Evolutionary conservation across 2,888 invertebrate species (phyloP).

Genomic region (Scrobipalpa atriplicella): DNA sequence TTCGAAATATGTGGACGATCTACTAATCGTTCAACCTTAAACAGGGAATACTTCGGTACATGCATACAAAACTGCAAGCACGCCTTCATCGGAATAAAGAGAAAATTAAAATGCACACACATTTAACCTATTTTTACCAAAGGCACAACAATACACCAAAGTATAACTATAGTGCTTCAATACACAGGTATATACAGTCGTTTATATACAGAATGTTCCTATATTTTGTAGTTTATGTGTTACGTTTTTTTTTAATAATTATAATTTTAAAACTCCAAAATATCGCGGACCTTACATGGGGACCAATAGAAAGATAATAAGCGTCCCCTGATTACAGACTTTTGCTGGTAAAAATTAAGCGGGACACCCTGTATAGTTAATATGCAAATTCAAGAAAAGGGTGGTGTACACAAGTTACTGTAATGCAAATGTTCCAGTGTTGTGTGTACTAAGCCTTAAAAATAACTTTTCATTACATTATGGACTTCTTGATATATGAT

Average conservation of each 20-base stretch:
- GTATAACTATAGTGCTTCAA: not conserved
- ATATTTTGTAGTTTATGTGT: too few relatives aligned
- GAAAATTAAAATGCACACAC: constrained; percentile 76
- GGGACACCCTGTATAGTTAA: not conserved
- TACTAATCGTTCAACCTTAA: too few relatives aligned
- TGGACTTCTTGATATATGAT: constrained; percentile 3
- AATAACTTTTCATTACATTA: not conserved
- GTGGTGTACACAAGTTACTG: not conserved
- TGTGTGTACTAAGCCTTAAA: not conserved
- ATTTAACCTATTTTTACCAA: constrained; percentile 71
- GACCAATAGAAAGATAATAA: too few relatives aligned
- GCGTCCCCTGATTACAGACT: too few relatives aligned
- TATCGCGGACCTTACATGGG: too few relatives aligned
- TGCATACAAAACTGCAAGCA: not conserved
- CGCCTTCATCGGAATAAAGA: not conserved
- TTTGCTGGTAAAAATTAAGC: too few relatives aligned
- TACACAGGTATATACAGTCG: not conserved
- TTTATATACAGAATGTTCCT: not conserved
- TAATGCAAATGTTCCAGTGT: not conserved
- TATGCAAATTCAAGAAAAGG: not conserved
- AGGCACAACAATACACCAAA: constrained; percentile 72
- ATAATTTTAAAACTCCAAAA: too few relatives aligned
- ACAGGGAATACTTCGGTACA: too few relatives aligned
- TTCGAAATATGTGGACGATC: too few relatives aligned
- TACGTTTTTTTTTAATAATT: too few relatives aligned